Evolutionary conservation across 1,140 invertebrate genomes (phyloP).

Genomic region (Fopius arisanus): DNA sequence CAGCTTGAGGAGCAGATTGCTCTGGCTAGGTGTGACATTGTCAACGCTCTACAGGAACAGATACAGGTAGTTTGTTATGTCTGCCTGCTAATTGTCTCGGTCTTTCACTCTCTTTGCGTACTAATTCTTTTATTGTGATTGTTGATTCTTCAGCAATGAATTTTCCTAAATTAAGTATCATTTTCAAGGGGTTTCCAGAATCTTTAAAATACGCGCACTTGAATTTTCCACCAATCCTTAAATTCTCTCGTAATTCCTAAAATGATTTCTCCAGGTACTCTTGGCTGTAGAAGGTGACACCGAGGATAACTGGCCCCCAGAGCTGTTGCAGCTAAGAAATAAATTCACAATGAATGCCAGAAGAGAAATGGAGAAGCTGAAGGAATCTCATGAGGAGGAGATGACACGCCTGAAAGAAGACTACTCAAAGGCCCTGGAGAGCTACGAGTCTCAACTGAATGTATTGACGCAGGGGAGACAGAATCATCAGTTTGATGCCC

Average conservation of each 20-base stretch:
- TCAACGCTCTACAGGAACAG: slow-evolving; percentile 68
- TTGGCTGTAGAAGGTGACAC: slow-evolving; percentile 70
- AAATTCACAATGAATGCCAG: slow-evolving; percentile 72
- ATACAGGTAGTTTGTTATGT: slow-evolving; percentile 69
- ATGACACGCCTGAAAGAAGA: slow-evolving; percentile 68
- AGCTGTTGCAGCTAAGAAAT: slow-evolving; percentile 72
- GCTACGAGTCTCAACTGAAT: slow-evolving; percentile 50
- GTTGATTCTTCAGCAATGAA: too few species aligned
- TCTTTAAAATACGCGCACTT: too few species aligned
- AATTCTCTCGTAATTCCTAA: not conserved
- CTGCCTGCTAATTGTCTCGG: not conserved
- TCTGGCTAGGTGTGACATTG: slow-evolving; percentile 68
- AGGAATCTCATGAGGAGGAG: slow-evolving; percentile 54
- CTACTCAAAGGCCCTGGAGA: slow-evolving; percentile 55
- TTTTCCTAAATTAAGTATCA: too few species aligned
- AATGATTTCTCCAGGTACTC: slow-evolving; percentile 64
- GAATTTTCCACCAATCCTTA: too few species aligned
- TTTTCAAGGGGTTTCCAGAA: too few species aligned
- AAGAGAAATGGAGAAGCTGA: slow-evolving; percentile 60
- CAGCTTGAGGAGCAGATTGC: slow-evolving; percentile 69
- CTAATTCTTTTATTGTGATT: too few species aligned
- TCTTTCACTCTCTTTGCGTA: too few species aligned
- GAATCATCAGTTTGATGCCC: slow-evolving; percentile 6
- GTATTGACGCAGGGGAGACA: slow-evolving; percentile 24
- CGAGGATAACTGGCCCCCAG: slow-evolving; percentile 72